A percentile compares a stretch with the other conserved stretches of the same genome.
phyloP scores from a whole-genome alignment of 2,113 vertebrate genomes.

The Cebidichthys violaceus region DNA sequence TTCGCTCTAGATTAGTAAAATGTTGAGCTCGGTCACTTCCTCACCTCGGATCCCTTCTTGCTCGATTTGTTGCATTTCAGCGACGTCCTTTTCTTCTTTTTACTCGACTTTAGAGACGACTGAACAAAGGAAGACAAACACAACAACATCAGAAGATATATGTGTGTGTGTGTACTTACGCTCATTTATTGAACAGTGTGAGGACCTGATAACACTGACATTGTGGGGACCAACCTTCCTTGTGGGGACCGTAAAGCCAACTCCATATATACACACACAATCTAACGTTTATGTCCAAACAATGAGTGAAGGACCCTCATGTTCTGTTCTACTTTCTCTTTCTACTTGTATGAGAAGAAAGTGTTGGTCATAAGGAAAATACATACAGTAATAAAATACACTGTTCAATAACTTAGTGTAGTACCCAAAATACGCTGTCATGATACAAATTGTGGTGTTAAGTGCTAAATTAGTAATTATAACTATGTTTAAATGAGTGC shows the following conservation, averaged over 20 bases:
- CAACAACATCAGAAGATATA: not conserved
- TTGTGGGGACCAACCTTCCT: not conserved
- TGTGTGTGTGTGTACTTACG: not conserved
- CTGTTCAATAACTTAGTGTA: no score
- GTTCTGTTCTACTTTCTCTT: not conserved
- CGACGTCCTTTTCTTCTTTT: slow-evolving; percentile 96
- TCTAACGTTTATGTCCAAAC: not conserved
- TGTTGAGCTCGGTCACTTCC: not conserved
- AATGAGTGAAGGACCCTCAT: not conserved
- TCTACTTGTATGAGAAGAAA: not conserved
- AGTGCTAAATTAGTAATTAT: no score
- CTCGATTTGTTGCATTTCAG: slow-evolving; percentile 92
- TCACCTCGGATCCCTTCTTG: slow-evolving; percentile 93
- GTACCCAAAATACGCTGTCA: no score
- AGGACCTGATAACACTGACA: not conserved
- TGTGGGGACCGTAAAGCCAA: not conserved
- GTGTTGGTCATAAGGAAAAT: not conserved
- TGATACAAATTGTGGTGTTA: no score
- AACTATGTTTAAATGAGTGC: no score
- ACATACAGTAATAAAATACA: not conserved
- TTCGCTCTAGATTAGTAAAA: no score
- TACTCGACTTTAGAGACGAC: slow-evolving; percentile 95
- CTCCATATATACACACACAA: not conserved
- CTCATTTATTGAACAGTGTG: not conserved
- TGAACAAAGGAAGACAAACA: slow-evolving; percentile 63